Evolutionary conservation across 1,140 invertebrate genomes (phyloP), one percentile per base, ranked within the genome.

Genomic region (Drosophila tani): DNA sequence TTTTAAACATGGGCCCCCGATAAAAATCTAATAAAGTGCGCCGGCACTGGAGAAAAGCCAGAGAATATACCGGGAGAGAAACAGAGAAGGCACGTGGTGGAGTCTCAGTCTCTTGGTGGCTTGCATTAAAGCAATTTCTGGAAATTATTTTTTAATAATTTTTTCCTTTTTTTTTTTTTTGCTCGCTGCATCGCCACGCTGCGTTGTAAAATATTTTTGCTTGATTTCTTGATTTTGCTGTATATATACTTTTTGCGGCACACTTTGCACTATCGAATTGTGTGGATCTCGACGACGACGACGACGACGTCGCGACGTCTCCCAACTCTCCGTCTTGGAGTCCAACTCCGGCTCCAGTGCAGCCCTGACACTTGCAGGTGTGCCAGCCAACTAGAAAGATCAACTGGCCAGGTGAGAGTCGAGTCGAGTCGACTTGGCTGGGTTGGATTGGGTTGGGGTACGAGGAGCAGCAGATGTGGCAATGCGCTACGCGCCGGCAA

Each of bases 211-310:
- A 50, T 58, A 73, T 74, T 74, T 74, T 60, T 62, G 63, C 77
- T 83, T 78, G 75, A 78, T 78, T 83, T 84, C 81, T 73, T 71
- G 66, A 83, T 73, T 81, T 74, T 78, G 68, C 70, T 32, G 47
- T 41, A 35, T 64, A 35, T 64, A 41, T 45, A n/a, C 53, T 40
- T 32, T 79, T 73, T 70, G 81, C 74, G 84, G 81, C 84, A 88
- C 84, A 88, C 84, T 88, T 88, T 88, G 81, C 84, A 88, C 84
- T 88, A 88, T 88, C 84, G 81, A 84, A 88, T 65, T 79, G 69
- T 83, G 77, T 66, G 68, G 80, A 88, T 88, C 83, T 82, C 76
- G 49, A 35, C 69, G 60, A 35, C 32, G 8, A 32, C 27, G 27
- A 29, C 35, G 47, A 53, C 50, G 53, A 53, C 60, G 45, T 29